Base-by-base conservation (phyloP, 2,113 vertebrate genomes). In the Hystrix cristata region DNA sequence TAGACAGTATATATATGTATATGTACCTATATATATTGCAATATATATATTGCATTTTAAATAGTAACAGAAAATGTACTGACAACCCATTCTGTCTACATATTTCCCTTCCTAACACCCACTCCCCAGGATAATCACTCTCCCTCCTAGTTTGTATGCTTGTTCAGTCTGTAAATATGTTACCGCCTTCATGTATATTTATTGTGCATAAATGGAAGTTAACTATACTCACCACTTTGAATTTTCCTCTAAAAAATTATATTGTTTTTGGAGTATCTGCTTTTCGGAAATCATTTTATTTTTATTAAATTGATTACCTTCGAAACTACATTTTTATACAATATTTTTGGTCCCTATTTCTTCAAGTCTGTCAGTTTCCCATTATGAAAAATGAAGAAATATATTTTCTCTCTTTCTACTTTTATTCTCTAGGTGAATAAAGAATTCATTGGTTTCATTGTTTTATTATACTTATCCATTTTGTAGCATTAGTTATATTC, bases 391-490 rank as follows among this genome's bases (percentile, higher is more conserved):
- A 34, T 82, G 8, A 86, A 34, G 11, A 91, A 92, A 80, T 62
- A 23, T 5, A 7, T 69, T 64, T 78, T 82, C 7, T 62, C 7
- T n/a, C 1, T 69, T 67, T 19, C 1, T 48, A 51, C 2, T 90
- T 81, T 31, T 80, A 38, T 1, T 94, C 6, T 8, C 2, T 21
- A 25, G 2, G 0, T 62, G 76, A 38, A 38, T 38, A 38, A 38
- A 38, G 38, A 38, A 38, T 80, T 59, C 1, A 69, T 43, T 57
- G 1, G 7, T 19, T 65, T 13, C 19, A 38, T 87, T 71, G 23
- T 74, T 86, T 96, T 71, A 59, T 46, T 55, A 53, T 76, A 55
- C 12, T 91, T 23, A 29, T n/a, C 53, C 43, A 1, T 38, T 95
- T 85, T 74, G 65, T 38, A 81, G 6, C 18, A 25, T 46, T 51